Conservation (phyloP, 2,797 vertebrate genomes). For the Limnodromus scolopaceus region DNA sequence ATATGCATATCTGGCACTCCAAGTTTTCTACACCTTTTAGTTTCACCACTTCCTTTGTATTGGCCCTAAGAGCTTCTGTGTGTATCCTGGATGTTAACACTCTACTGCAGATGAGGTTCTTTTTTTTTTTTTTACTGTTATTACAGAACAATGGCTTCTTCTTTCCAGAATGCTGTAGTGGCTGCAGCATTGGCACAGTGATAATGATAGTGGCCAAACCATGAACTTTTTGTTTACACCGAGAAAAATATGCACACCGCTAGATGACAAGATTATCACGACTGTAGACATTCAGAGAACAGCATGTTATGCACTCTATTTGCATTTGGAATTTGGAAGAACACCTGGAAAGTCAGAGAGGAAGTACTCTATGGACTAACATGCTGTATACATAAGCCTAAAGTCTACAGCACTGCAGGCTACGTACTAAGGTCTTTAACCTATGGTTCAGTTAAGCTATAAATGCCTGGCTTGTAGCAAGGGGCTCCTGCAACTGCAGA, state of each 20-base stretch:
- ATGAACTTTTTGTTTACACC: not conserved
- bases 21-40: not conserved
- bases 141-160: not conserved
- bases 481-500: not conserved
- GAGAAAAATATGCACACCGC: rapidly evolving
- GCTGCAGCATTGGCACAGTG: not conserved
- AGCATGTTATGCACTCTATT: not conserved
- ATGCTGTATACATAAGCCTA: not conserved
- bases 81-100: not conserved
- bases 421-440: not conserved
- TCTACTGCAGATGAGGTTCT: not conserved
- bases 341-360: not conserved
- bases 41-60: not conserved
- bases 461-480: not conserved
- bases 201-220: not conserved
- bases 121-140: not conserved
- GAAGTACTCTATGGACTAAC: not conserved
- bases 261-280: not conserved
- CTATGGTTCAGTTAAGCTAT: not conserved
- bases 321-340: not conserved
- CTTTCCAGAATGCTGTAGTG: not conserved
- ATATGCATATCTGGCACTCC: not conserved
- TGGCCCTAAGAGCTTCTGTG: not conserved
- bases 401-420: not conserved
- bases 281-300: not conserved